Evolutionary conservation across 2,113 vertebrate genomes (phyloP), one percentile per base, ranked within the genome.

Genomic region (Pygoscelis antarcticus): DNA sequence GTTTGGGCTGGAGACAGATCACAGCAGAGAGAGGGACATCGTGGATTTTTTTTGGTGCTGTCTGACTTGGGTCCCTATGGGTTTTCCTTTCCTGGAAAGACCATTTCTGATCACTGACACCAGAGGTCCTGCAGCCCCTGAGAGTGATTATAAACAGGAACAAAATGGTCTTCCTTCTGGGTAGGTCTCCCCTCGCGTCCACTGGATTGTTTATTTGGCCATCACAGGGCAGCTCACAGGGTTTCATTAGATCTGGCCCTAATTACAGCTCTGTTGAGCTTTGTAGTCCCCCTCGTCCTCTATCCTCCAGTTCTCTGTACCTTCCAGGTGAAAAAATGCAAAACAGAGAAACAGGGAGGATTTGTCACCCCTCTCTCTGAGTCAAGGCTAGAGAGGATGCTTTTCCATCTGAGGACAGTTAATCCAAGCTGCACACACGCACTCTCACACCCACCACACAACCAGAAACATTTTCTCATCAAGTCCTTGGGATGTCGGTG

Each of bases 121-220:
- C n/a, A 27, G 64, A 88, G 49, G 69, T 13, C 30, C 79, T 77
- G 69, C 54, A 72, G 79, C 42, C 54, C 22, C 57, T 47, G 42
- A 42, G 29, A n/a, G 11, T 36, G 64, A 49, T 2, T 1, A 0
- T 9, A 5, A 83, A 27, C 19, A 57, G 65, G 9, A 79, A 29
- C 13, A 55, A 51, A 85, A 25, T 7, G 18, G 2, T 82, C 13
- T 82, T 42, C 5, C 13, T 49, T 68, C 47, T 9, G 27, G 55
- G 26, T 66, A 86, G 29, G 19, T 23, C 8, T 40, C 58, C 30
- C 38, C 25, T 34, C 0, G 0, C 20, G 2, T 17, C 42, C 2
- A 2, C 54, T 13, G 51, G 15, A 7, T 3, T 51, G 47, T 58
- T 61, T 6, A 25, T 32, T 51, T 34, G 80, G 5, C 15, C 54